Evolutionary conservation across 1,140 invertebrate genomes (phyloP).

Genomic region (Drosophila pallidifrons): DNA sequence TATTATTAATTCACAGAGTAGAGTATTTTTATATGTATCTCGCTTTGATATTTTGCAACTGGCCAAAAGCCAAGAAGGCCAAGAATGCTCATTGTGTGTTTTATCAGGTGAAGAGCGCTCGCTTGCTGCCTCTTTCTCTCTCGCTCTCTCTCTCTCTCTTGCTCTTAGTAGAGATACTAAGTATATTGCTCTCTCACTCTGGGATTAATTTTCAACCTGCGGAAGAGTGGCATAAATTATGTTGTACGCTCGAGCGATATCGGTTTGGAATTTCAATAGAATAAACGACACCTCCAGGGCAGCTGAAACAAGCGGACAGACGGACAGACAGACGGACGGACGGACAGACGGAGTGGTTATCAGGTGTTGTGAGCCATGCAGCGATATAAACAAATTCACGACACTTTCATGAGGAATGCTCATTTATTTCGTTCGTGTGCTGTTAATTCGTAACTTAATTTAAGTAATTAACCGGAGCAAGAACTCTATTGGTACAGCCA

Average conservation of each 20-base stretch:
- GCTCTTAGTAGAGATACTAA: not conserved
- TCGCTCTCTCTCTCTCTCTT: not conserved
- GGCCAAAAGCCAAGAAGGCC: constrained; percentile 51
- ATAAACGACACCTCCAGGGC: not conserved
- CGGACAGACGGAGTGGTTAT: constrained; percentile 11
- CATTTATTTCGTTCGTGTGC: constrained; percentile 4
- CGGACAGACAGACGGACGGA: not conserved
- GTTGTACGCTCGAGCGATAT: constrained; percentile 36
- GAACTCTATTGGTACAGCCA: constrained; percentile 4
- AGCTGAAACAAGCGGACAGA: not conserved
- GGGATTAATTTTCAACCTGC: not conserved
- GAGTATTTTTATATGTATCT: not conserved
- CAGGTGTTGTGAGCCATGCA: constrained; percentile 23
- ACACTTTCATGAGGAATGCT: not conserved
- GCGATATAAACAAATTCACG: constrained; percentile 16
- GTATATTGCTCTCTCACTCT: constrained; percentile 6
- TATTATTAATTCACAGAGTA: not conserved
- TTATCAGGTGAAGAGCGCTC: constrained; percentile 29
- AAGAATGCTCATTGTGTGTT: constrained; percentile 10
- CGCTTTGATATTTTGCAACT: constrained; percentile 35
- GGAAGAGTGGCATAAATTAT: constrained; percentile 70
- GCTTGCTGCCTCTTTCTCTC: not conserved
- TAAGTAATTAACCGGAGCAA: constrained; percentile 2
- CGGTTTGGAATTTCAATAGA: constrained; percentile 38
- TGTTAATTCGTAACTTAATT: constrained; percentile 2